These are phyloP conservation scores for Styela plicata DNA, from an alignment of 23 tunicate species.

Conservation along the genomic window DNA sequence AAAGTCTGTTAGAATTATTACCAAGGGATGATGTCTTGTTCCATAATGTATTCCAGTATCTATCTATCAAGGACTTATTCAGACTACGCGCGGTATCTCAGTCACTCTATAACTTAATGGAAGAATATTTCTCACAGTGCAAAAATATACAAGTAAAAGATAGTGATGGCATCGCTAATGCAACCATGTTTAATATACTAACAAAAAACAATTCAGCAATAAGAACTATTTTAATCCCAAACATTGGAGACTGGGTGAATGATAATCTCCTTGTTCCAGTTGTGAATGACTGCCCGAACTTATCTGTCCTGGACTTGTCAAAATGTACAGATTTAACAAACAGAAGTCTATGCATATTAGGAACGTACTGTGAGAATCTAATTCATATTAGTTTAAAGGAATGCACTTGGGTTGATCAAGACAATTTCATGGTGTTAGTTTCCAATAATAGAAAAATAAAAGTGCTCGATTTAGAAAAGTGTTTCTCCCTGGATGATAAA, in stretches of 20 bases:
- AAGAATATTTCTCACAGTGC: constrained; percentile 2
- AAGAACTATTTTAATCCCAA: constrained; percentile 1
- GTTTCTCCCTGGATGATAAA: constrained; percentile 1
- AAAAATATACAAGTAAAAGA: constrained; percentile 1
- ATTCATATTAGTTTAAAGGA: background rate
- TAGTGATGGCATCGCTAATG: constrained; percentile 1
- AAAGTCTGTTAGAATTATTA: background rate
- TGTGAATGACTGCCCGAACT: background rate
- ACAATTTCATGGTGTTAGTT: background rate
- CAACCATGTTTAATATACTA: background rate
- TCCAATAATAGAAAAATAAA: background rate
- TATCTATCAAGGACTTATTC: constrained; percentile 21
- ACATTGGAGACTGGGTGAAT: constrained; percentile 1
- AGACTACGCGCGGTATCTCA: constrained; percentile 5
- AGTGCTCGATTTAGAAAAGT: background rate
- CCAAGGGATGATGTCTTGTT: constrained; percentile 17
- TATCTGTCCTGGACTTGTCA: background rate
- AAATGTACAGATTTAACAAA: constrained; percentile 12
- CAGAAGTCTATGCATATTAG: background rate
- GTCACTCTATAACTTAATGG: background rate
- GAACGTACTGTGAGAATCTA: background rate
- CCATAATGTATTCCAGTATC: background rate
- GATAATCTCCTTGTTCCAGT: constrained; percentile 17
- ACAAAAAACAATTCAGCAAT: background rate
- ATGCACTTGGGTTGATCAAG: constrained; percentile 10